Conservation (phyloP, 2,113 vertebrate species). For the Phyllostomus discolor region DNA sequence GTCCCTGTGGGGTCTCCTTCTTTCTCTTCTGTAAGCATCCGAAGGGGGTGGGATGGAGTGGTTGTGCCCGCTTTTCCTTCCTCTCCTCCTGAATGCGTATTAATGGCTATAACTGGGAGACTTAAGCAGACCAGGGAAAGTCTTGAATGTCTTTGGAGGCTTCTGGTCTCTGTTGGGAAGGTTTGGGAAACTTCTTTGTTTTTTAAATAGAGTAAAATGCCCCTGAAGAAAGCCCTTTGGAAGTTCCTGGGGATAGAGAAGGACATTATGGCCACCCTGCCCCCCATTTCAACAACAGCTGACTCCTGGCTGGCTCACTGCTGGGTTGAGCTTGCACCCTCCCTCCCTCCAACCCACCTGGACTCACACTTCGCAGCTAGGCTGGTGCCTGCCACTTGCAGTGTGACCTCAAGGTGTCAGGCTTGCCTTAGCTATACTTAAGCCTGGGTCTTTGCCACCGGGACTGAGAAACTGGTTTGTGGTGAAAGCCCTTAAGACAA, state of each 20-base stretch:
- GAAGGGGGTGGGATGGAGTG: fast-evolving
- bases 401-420: slow-evolving; percentile 76
- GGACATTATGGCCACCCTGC: neutral
- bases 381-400: neutral
- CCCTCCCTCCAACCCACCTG: neutral
- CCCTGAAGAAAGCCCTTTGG: neutral
- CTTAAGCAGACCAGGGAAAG: neutral
- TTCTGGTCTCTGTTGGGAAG: neutral
- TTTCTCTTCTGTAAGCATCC: neutral
- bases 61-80: neutral
- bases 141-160: neutral
- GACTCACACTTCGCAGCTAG: neutral
- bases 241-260: neutral
- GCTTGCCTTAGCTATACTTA: slow-evolving; percentile 8
- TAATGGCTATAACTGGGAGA: neutral
- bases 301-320: neutral
- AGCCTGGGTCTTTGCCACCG: fast-evolving
- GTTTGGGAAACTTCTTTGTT: neutral
- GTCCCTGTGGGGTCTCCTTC: neutral
- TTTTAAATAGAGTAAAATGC: neutral
- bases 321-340: neutral
- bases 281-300: neutral
- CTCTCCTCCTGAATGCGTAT: neutral
- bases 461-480: neutral
- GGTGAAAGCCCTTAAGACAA: neutral